Evolutionary conservation across 2,888 invertebrate species (phyloP).

Genomic region (Chymomyza amoena): DNA sequence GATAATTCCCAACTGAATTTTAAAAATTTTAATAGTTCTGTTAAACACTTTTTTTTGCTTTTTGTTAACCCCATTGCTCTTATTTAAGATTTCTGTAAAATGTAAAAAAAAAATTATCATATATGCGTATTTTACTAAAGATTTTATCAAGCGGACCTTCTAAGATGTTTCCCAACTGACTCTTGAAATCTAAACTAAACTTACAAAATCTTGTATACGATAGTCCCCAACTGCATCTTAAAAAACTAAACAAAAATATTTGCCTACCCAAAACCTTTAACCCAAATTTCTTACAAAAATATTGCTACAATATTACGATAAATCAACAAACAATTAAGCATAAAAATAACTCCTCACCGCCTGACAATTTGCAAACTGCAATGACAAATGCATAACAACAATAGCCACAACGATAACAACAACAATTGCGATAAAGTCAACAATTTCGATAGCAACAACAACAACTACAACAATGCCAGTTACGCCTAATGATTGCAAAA

Average conservation of each 20-base stretch:
- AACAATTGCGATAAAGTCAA: conserved; percentile 6
- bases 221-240: background rate
- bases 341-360: background rate
- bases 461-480: conserved; percentile 22
- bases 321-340: background rate
- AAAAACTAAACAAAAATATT: background rate
- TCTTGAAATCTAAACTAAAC: too few relatives aligned
- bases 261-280: background rate
- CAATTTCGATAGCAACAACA: conserved; percentile 7
- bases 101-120: too few relatives aligned
- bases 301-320: background rate
- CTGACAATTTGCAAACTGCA: background rate
- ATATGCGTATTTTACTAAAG: too few relatives aligned
- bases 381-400: background rate
- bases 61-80: too few relatives aligned
- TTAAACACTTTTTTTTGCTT: too few relatives aligned
- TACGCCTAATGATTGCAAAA: conserved; percentile 17
- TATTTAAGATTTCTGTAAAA: too few relatives aligned
- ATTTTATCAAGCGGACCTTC: too few relatives aligned
- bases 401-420: conserved; percentile 4
- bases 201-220: too few relatives aligned
- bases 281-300: background rate
- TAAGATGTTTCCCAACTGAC: too few relatives aligned
- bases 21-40: too few relatives aligned
- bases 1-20: background rate